Percentiles rank a stretch among this genome's conserved stretches.
Evolutionary conservation across 2,888 invertebrate species (phyloP).

Genomic region (Priocnemis perturbator): DNA sequence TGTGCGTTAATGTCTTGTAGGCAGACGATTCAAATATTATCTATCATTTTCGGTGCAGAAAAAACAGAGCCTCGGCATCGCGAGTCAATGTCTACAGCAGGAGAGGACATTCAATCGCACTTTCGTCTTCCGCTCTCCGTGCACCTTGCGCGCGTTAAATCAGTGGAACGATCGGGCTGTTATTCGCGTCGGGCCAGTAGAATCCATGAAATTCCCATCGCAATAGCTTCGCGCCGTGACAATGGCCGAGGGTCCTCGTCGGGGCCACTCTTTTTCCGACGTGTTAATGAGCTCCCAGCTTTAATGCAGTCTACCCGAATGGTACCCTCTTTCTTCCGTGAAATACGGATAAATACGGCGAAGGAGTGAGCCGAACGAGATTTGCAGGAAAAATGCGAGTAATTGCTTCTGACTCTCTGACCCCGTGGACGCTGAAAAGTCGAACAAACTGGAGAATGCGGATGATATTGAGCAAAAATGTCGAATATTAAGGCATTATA

Average conservation of each 20-base stretch:
- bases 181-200: slow-evolving; percentile 51
- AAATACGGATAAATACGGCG: background rate
- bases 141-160: slow-evolving; percentile 48
- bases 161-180: slow-evolving; percentile 57
- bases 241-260: slow-evolving; percentile 50
- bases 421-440: too few species aligned
- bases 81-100: too few species aligned
- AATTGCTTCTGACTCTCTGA: background rate
- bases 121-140: slow-evolving; percentile 34
- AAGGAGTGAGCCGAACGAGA: background rate
- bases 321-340: background rate
- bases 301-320: slow-evolving; percentile 28
- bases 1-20: too few species aligned
- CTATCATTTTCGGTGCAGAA: too few species aligned
- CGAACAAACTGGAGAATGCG: too few species aligned
- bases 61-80: too few species aligned
- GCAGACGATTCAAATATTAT: too few species aligned
- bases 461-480: too few species aligned
- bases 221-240: slow-evolving; percentile 54
- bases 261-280: slow-evolving; percentile 46
- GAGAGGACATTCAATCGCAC: slow-evolving; percentile 43
- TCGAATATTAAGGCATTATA: too few species aligned
- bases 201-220: slow-evolving; percentile 61
- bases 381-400: background rate
- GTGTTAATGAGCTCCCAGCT: slow-evolving; percentile 52